Conservation (phyloP, 2,888 invertebrate species). For the Lumbricus terrestris region DNA sequence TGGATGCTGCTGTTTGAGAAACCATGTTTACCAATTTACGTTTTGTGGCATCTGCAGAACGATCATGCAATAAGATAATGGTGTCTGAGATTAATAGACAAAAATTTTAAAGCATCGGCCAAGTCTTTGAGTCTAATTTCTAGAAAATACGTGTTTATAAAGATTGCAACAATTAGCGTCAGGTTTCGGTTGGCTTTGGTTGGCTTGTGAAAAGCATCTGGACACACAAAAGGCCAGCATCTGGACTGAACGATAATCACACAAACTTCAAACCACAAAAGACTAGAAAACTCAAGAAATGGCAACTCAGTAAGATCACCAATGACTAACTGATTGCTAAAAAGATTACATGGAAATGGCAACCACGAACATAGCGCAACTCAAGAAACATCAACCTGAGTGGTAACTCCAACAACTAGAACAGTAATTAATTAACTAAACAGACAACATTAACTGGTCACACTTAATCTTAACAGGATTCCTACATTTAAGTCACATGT, state of each 20-base stretch:
- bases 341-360: neutral
- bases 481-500: neutral
- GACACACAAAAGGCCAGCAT: neutral
- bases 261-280: neutral
- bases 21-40: neutral
- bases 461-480: neutral
- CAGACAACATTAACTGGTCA: neutral
- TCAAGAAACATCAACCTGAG: neutral
- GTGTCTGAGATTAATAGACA: too few species aligned
- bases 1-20: neutral
- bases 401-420: neutral
- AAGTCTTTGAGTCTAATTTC: too few species aligned
- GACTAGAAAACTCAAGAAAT: neutral
- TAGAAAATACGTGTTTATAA: too few species aligned
- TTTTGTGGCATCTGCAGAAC: neutral
- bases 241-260: neutral
- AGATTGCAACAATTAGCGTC: neutral
- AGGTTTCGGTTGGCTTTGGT: neutral
- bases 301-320: neutral
- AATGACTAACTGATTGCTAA: neutral
- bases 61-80: neutral
- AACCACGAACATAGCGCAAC: neutral
- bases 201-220: neutral
- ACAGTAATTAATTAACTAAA: neutral
- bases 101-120: too few species aligned